Evolutionary conservation across 2,888 invertebrate species (phyloP), one percentile per base, ranked within the genome.

Genomic region (Chesias legatella): DNA sequence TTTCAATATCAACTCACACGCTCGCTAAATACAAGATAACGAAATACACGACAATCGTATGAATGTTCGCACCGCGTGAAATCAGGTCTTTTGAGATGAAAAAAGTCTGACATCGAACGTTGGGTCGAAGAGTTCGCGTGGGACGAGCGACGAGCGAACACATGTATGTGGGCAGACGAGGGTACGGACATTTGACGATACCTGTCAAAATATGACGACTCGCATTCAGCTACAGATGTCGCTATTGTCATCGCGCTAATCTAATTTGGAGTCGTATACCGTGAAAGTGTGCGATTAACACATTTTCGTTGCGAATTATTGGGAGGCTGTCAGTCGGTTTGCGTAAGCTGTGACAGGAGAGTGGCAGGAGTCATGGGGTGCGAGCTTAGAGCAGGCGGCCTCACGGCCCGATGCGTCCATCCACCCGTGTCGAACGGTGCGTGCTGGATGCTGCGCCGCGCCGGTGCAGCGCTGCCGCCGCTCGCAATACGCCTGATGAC

Each of bases 161-260:
- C 80, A 79, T 85, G 85, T 85, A 86, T 84, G 83, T 82, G 84
- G 85, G 82, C 66, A 77, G 78, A 79, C 79, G 61, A 79, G 80
- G 82, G 81, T 79, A 64, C 70, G 50, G 69, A 60, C 73, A 67
- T 67, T 56, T 73, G 76, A 81, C 77, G 78, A 74, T 83, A 84
- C 82, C 84, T 88, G 86, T 86, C 85, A 85, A 84, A 86, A 85
- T 86, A 86, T 86, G 86, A 86, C 82, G 84, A 82, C 74, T 73
- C 64, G 64, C 61, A 75, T 77, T 75, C 74, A 71, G 66, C 70
- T 83, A 83, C 85, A 86, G 84, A 85, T 86, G 86, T 80, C 74
- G 63, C 73, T 60, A 84, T 85, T 86, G 86, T 86, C 79, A 76
- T 73, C 79, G 72, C 22, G 53, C 74, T 85, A 85, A 86, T 86